phyloP scores from a whole-genome alignment of 2,797 vertebrate genomes.

The Alcedo atthis region DNA sequence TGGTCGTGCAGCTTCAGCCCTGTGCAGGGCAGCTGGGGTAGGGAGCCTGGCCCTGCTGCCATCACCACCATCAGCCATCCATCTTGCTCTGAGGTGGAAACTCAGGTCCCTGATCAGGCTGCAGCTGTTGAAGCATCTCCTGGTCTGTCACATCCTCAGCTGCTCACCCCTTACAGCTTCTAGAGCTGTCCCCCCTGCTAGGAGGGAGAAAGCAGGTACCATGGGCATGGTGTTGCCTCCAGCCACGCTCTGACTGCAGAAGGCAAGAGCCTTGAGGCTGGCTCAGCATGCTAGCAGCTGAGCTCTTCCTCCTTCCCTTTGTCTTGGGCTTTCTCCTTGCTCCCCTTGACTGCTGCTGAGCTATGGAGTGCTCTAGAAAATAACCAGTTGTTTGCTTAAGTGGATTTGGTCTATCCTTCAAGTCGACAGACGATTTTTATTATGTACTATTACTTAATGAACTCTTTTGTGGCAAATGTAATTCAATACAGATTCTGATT shows the following conservation, averaged over 20 bases:
- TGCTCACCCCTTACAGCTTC: too few species aligned
- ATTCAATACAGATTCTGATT: constrained; percentile 86
- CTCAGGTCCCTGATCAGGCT: not conserved
- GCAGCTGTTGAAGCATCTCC: not conserved
- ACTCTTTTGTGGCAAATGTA: constrained; percentile 87
- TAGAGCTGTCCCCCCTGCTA: not conserved
- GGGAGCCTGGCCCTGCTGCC: fast-evolving
- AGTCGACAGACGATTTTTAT: constrained; percentile 88
- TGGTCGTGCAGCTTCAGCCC: not conserved
- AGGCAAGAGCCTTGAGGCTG: not conserved
- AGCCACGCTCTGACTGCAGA: fast-evolving
- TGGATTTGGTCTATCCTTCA: constrained; percentile 76
- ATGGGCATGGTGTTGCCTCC: fast-evolving
- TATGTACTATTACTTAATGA: constrained; percentile 88
- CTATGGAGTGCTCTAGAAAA: constrained; percentile 57
- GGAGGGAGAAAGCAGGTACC: fast-evolving
- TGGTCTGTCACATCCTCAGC: not conserved
- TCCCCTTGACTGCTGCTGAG: not conserved
- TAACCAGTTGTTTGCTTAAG: constrained; percentile 66
- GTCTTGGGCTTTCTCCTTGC: not conserved
- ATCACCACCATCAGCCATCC: fast-evolving
- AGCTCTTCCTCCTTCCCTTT: not conserved
- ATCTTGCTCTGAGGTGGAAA: not conserved
- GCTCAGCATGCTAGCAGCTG: not conserved
- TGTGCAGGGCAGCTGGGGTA: fast-evolving